A percentile compares a stretch with the other conserved stretches of the same genome.
phyloP scores from a whole-genome alignment of 2,113 vertebrate genomes.

The Charadrius vociferus region DNA sequence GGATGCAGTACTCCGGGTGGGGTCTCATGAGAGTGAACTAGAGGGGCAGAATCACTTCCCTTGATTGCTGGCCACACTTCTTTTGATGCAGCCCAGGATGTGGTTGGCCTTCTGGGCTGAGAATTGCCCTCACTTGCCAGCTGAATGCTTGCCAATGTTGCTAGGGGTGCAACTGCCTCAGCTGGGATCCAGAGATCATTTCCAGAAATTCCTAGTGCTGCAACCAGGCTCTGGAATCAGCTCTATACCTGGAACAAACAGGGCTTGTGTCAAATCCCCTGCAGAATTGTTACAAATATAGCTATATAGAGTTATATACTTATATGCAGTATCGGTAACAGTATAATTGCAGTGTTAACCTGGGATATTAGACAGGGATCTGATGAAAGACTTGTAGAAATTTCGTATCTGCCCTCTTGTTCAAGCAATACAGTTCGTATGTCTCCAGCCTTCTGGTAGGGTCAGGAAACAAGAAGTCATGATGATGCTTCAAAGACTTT shows the following conservation, averaged over 20 bases:
- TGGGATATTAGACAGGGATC: background rate
- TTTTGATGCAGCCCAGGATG: too few species aligned
- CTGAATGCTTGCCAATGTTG: background rate
- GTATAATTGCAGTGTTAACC: background rate
- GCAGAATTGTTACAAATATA: background rate
- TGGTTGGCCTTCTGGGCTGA: background rate
- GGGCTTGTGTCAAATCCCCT: background rate
- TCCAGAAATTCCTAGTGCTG: background rate
- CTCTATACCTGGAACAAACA: background rate
- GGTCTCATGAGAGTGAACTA: too few species aligned
- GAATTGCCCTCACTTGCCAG: background rate
- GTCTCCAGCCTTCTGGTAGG: background rate
- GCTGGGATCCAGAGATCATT: background rate
- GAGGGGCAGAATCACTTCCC: too few species aligned
- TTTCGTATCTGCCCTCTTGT: background rate
- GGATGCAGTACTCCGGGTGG: too few species aligned
- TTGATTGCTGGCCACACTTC: too few species aligned
- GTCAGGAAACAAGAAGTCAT: background rate
- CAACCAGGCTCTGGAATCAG: background rate
- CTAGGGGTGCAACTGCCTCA: background rate
- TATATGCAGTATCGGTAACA: rapidly evolving
- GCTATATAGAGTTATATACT: background rate
- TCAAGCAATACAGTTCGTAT: background rate
- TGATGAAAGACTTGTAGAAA: background rate
- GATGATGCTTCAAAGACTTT: background rate